These are phyloP conservation scores for Thymelicus sylvestris DNA, from an alignment of 2,888 invertebrate genomes.

Conservation along the genomic window DNA sequence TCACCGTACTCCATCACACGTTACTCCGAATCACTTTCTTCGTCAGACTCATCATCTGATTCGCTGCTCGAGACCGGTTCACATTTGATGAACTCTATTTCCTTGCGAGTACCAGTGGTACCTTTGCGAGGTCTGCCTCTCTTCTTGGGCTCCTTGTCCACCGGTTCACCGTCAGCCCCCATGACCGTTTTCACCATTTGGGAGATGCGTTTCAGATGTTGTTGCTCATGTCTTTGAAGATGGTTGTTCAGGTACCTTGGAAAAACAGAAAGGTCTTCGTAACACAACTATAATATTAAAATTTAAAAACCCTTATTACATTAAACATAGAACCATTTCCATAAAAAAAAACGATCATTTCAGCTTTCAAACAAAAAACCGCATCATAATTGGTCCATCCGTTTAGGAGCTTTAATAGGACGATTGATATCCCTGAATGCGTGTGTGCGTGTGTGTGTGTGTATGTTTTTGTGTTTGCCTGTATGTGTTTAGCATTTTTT, in stretches of 20 bases:
- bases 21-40: constrained; percentile 54
- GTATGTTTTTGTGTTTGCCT: too few species aligned
- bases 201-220: constrained; percentile 73
- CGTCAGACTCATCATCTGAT: constrained; percentile 54
- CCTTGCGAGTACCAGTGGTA: constrained; percentile 56
- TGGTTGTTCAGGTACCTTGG: constrained; percentile 70
- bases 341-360: too few species aligned
- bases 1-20: neutral
- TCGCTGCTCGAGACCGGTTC: constrained; percentile 73
- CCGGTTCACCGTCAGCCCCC: constrained; percentile 55
- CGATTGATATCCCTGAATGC: too few species aligned
- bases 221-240: constrained; percentile 74
- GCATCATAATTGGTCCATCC: too few species aligned
- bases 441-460: too few species aligned
- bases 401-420: too few species aligned
- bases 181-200: constrained; percentile 78
- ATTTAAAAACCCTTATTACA: too few species aligned
- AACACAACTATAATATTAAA: too few species aligned
- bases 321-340: too few species aligned
- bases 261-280: neutral
- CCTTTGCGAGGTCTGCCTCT: constrained; percentile 56
- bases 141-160: constrained; percentile 46
- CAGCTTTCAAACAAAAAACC: too few species aligned
- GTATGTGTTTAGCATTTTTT: too few species aligned
- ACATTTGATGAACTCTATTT: constrained; percentile 78